Evolutionary conservation across 2,888 invertebrate species (phyloP).

Genomic region (Eristalis pertinax): DNA sequence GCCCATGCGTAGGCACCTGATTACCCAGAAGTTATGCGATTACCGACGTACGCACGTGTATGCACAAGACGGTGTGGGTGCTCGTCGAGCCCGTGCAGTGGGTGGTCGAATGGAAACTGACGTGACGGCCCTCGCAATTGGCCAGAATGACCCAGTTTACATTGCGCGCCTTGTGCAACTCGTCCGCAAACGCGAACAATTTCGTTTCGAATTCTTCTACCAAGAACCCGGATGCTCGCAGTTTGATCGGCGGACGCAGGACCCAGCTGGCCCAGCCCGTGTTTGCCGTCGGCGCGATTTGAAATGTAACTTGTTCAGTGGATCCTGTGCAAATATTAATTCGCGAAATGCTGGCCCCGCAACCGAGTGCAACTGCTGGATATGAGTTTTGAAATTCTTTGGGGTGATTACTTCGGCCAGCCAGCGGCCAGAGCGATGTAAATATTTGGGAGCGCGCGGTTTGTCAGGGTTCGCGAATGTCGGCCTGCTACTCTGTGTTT

Average conservation of each 20-base stretch:
- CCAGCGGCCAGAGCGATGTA: conserved; percentile 36
- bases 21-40: conserved; percentile 77
- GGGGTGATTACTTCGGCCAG: conserved; percentile 34
- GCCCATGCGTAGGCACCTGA: conserved; percentile 76
- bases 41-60: conserved; percentile 58
- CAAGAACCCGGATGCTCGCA: conserved; percentile 3
- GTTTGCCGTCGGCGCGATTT: neutral
- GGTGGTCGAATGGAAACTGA: neutral
- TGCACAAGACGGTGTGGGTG: conserved; percentile 31
- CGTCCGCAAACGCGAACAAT: conserved; percentile 29
- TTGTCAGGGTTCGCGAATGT: conserved; percentile 2
- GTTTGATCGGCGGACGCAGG: conserved; percentile 16
- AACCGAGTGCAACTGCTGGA: conserved; percentile 27
- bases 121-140: neutral
- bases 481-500: neutral
- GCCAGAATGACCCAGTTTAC: conserved; percentile 49
- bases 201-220: conserved; percentile 36
- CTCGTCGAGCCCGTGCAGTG: conserved; percentile 26
- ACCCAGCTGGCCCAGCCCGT: neutral
- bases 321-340: conserved; percentile 48
- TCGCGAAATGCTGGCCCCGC: conserved; percentile 11
- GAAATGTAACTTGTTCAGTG: conserved; percentile 3
- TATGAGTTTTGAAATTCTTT: conserved; percentile 44
- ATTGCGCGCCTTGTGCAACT: conserved; percentile 24
- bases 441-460: conserved; percentile 38